phyloP scores from a whole-genome alignment of 2,888 invertebrate species.

The Lochmaea crataegi region DNA sequence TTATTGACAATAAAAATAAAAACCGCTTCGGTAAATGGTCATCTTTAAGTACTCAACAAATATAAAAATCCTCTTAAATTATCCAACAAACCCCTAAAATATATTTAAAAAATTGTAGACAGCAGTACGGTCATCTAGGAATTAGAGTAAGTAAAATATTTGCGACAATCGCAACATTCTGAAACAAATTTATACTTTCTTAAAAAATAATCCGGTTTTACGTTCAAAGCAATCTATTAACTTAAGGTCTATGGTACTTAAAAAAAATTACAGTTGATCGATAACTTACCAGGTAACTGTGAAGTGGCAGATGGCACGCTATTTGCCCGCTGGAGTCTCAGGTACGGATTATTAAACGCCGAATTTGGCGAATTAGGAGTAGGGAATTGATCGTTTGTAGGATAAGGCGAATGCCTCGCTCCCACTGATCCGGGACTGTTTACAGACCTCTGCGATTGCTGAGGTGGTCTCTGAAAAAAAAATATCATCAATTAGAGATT shows the following conservation, averaged over 20 bases:
- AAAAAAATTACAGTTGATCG: neutral
- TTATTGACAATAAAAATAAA: neutral
- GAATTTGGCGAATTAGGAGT: constrained; percentile 68
- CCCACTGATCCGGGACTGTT: constrained; percentile 68
- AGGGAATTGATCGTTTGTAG: constrained; percentile 66
- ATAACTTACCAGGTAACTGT: constrained; percentile 70
- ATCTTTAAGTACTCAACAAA: no score
- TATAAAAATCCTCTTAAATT: no score
- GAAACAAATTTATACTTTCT: neutral
- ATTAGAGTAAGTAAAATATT: neutral
- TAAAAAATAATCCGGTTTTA: neutral
- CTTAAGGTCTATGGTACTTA: constrained; percentile 5
- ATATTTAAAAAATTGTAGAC: neutral
- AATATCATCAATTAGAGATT: no score
- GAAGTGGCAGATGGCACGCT: constrained; percentile 70
- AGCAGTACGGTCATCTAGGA: neutral
- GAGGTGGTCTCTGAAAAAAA: constrained; percentile 54
- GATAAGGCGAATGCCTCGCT: constrained; percentile 69
- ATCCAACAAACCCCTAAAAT: neutral
- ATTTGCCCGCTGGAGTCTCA: constrained; percentile 72
- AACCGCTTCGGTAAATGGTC: no score
- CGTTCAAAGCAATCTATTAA: constrained; percentile 10
- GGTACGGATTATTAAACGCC: constrained; percentile 65
- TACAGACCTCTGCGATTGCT: constrained; percentile 63
- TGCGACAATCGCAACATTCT: neutral